Percentiles rank a stretch among this genome's conserved stretches.
phyloP scores from a whole-genome alignment of 2,888 invertebrate species.

The Tigriopus californicus region DNA sequence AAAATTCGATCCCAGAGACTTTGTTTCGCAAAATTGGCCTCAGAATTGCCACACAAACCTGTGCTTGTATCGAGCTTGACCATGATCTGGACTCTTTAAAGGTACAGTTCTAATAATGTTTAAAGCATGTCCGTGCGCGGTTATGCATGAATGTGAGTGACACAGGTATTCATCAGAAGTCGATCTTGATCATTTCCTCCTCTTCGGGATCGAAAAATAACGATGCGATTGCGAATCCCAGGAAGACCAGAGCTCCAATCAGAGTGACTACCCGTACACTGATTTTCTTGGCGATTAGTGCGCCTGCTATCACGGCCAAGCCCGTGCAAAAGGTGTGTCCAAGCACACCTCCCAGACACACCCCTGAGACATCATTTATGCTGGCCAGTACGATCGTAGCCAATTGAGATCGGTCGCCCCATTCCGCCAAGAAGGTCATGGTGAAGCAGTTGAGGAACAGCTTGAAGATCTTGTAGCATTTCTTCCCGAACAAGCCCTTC shows the following conservation, averaged over 20 bases:
- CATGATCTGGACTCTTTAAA: too few species aligned
- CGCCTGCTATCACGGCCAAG: slow-evolving; percentile 1
- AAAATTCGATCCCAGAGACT: too few species aligned
- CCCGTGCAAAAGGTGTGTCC: slow-evolving; percentile 7
- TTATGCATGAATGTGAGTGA: too few species aligned
- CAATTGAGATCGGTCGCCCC: slow-evolving; percentile 7
- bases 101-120: too few species aligned
- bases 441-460: slow-evolving; percentile 1
- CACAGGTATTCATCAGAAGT: too few species aligned
- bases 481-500: slow-evolving; percentile 7
- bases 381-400: slow-evolving; percentile 8
- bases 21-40: too few species aligned
- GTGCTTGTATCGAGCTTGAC: too few species aligned
- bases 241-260: slow-evolving; percentile 5
- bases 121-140: too few species aligned
- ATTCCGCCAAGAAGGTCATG: slow-evolving; percentile 11
- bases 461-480: slow-evolving; percentile 7
- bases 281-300: slow-evolving; percentile 8
- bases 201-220: neutral
- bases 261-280: slow-evolving; percentile 2
- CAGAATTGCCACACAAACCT: too few species aligned
- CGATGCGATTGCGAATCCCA: neutral
- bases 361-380: slow-evolving; percentile 4
- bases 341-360: slow-evolving; percentile 3
- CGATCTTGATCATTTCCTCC: too few species aligned